Base-by-base conservation (phyloP, 1,140 invertebrate species). In the Aradophagus sp. region DNA sequence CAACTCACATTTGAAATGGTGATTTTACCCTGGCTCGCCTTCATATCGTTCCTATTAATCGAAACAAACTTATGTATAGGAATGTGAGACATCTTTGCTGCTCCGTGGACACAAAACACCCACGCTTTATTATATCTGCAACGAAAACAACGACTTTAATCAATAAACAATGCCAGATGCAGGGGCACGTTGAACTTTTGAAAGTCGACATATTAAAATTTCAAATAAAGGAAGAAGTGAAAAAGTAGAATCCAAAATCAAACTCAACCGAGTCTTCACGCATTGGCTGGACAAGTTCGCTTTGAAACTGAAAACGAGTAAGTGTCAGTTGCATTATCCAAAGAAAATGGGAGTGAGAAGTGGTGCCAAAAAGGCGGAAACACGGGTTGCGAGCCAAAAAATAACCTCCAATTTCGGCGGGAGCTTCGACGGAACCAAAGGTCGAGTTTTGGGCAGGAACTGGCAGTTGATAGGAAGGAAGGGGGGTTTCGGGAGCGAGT, bases 61-160 rank as follows among this genome's bases (percentile, higher is more conserved):
- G 75, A 10, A 38, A 72, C 32, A 13, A 77, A 11, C 16, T 79
- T 78, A 15, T 75, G 74, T 17, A 75, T 27, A n/a, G 74, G 26
- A 13, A 69, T 35, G 50, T 70, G 58, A 34, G 76, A 72, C 76
- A 81, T 79, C 56, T 75, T 77, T 34, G 48, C 45, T 13, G 36
- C 66, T 44, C 34, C 56, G 50, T 67, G n/a, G 55, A 36, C 35
- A 53, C 39, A 56, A 53, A 68, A 65, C 34, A 47, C 27, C 47
- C 39, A 47, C 58, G 39, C 35, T 48, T 6, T 29, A 10, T 55
- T 47, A 55, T 23, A 56, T 66, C 62, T 50, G 50, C 20, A 65
- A 65, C 32, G 23, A 47, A 26, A 20, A 52, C 55, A 55, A 55
- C n/a, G n/a, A 20, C 13, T 41, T 16, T 35, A 7, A 48, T 65